Evolutionary conservation across 2,888 invertebrate genomes (phyloP), one percentile per base, ranked within the genome.

Genomic region (Thelaira solivaga): DNA sequence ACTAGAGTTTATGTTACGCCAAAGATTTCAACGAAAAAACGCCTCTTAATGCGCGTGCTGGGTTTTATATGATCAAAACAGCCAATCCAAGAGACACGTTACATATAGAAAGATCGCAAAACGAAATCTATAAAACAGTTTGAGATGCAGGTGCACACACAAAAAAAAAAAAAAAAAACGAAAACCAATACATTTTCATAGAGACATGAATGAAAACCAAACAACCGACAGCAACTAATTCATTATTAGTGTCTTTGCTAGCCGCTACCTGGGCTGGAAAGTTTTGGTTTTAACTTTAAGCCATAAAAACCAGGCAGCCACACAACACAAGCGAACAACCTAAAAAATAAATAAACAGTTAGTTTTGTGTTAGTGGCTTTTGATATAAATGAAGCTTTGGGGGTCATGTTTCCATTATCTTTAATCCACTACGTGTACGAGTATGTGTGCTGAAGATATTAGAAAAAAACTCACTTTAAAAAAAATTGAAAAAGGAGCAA

Each of bases 121-220:
- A n/a, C n/a, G n/a, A 53, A 22, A 22, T 31, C 24, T 36, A 29
- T 13, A 76, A 65, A 69, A 76, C 55, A 69, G 51, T 73, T 47
- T 67, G 26, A 62, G 45, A 34, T 78, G 77, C 77, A 78, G 77
- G 77, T 78, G 77, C 72, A 73, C 61, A 59, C 34, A 55, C 18
- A 18, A 61, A 43, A 55, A 39, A 55, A 29, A n/a, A 55, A n/a
- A 47, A 64, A 72, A 39, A 16, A 11, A 55, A 72, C 39, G 13
- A 11, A 72, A 72, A 57, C 57, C 47, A 55, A 72, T 64, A 65
- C 64, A 55, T n/a, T 64, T 26, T 16, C 20, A 10, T 22, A 47
- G 1, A 5, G 55, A 31, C 20, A 41, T 31, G 22, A 55, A 57
- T 53, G 24, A 51, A 71, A 59, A 65, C 36, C 47, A 45, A 47